Base-by-base conservation (phyloP, 2,888 invertebrate genomes). In the Pristionchus fissidentatus region DNA sequence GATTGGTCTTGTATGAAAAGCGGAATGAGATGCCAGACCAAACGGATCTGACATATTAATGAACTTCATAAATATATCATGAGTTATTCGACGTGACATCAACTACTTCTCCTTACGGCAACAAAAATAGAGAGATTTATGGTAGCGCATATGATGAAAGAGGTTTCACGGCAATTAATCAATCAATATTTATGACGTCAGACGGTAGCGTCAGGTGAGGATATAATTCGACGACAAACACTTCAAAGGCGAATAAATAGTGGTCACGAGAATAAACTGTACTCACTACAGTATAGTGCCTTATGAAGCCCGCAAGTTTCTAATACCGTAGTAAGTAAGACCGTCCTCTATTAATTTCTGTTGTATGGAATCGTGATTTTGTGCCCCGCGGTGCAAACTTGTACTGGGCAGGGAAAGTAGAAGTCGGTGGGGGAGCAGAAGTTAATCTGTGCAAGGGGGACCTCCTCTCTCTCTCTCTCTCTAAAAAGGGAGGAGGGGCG, bases 381-480 rank as follows among this genome's bases (percentile, higher is more conserved):
- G 35, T 2, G 22, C 5, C 35, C 7, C 35, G 62, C 13, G 62
- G 10, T 5, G 7, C 7, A 62, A 62, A 35, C 15, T 35, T 35
- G n/a, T n/a, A n/a, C n/a, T n/a, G n/a, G n/a, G n/a, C n/a, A n/a
- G n/a, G n/a, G n/a, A n/a, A n/a, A n/a, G n/a, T n/a, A n/a, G n/a
- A n/a, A n/a, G n/a, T n/a, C n/a, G n/a, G n/a, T n/a, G n/a, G n/a
- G n/a, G n/a, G n/a, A n/a, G 66, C 13, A 32, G 41, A 15, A 70
- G 66, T 70, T 70, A 70, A 70, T 70, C 66, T 70, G 8, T n/a
- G 66, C 13, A 22, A 41, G 66, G 32, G 60, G 7, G 60, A 60
- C 32, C 32, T 8, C 32, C 8, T n/a, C n/a, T 22, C 66, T 3
- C 22, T n/a, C n/a, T n/a, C n/a, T n/a, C n/a, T n/a, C 66, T n/a